Evolutionary conservation across 2,797 vertebrate species (phyloP).

Genomic region (Catharus ustulatus): DNA sequence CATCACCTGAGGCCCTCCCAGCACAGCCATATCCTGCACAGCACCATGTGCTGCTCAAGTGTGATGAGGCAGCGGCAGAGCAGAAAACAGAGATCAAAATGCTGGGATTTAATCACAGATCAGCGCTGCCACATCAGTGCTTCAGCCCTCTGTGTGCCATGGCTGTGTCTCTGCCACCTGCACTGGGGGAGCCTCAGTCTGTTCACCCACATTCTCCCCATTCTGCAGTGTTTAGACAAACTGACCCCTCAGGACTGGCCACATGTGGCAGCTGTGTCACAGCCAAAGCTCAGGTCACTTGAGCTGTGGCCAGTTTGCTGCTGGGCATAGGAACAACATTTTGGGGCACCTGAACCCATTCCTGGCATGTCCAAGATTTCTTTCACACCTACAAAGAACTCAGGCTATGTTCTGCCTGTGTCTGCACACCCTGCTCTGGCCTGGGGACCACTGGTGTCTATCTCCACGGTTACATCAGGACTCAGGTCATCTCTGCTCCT

Average conservation of each 20-base stretch:
- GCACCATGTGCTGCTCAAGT: background rate
- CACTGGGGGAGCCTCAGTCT: rapidly evolving
- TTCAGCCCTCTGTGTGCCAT: rapidly evolving
- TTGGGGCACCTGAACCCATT: background rate
- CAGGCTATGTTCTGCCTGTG: background rate
- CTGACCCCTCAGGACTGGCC: background rate
- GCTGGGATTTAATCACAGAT: background rate
- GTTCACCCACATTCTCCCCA: background rate
- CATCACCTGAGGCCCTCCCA: background rate
- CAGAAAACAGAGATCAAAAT: rapidly evolving
- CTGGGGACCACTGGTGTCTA: rapidly evolving
- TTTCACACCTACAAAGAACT: background rate
- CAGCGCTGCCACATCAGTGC: rapidly evolving
- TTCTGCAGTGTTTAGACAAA: background rate
- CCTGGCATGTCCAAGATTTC: rapidly evolving
- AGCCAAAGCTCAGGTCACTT: background rate
- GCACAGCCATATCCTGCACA: background rate
- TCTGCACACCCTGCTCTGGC: background rate
- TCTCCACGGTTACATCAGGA: rapidly evolving
- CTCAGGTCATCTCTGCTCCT: background rate
- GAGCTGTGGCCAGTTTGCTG: background rate
- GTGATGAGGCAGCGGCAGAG: background rate
- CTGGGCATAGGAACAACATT: rapidly evolving
- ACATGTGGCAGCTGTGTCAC: background rate
- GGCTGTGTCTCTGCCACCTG: rapidly evolving